Evolutionary conservation across 2,797 vertebrate species (phyloP).

Genomic region (Megaceryle alcyon): DNA sequence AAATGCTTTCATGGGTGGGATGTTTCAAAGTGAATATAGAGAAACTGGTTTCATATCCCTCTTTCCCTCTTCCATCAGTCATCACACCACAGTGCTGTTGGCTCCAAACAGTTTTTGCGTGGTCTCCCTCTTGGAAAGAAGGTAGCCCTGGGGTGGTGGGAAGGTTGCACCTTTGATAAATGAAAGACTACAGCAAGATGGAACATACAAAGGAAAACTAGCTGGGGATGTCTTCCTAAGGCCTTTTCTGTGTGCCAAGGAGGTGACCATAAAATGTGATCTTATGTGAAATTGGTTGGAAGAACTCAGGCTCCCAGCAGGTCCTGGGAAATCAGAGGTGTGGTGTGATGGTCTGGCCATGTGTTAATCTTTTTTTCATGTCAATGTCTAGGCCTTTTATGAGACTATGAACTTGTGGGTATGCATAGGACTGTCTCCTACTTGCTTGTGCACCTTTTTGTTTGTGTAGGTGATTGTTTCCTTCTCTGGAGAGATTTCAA

Average conservation of each 20-base stretch:
- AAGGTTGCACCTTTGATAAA: background rate
- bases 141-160: background rate
- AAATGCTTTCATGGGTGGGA: background rate
- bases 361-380: background rate
- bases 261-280: background rate
- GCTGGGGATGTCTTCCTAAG: accelerated
- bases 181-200: background rate
- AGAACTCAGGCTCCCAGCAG: background rate
- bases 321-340: background rate
- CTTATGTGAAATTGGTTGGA: background rate
- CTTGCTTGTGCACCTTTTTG: accelerated
- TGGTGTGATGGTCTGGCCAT: background rate
- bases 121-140: background rate
- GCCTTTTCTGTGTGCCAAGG: background rate
- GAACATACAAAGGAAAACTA: background rate
- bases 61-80: background rate
- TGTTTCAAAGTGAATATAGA: background rate
- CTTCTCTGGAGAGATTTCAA: background rate
- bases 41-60: background rate
- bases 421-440: background rate
- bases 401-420: background rate
- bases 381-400: background rate
- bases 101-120: background rate
- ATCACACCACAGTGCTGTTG: accelerated
- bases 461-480: background rate